Conservation (phyloP, 2,113 vertebrate genomes). For the Aspidoscelis tigris region DNA sequence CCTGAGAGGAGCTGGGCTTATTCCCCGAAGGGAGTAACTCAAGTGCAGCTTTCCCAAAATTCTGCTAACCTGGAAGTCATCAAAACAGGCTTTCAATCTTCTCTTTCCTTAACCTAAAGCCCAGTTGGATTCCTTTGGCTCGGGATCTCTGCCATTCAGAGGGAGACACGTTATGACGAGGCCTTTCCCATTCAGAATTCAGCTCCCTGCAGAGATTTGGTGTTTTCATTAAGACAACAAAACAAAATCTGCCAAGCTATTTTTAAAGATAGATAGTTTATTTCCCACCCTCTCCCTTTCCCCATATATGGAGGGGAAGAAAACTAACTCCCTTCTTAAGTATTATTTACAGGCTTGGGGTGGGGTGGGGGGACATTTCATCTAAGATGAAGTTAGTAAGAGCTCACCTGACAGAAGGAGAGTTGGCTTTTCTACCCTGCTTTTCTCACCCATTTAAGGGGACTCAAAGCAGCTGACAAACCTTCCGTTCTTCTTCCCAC, state of each 20-base stretch:
- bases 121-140: not conserved
- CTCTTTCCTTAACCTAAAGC: not conserved
- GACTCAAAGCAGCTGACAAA: no score
- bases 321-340: no score
- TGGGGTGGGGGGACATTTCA: no score
- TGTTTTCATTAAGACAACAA: not conserved
- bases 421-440: no score
- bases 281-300: no score
- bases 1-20: no score
- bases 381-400: no score
- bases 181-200: not conserved
- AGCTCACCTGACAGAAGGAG: no score
- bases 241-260: not conserved
- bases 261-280: not conserved
- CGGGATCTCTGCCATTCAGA: not conserved
- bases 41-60: not conserved
- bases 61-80: not conserved
- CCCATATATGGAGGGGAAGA: no score
- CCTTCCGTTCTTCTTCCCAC: no score
- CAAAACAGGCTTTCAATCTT: not conserved
- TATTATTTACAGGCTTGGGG: no score
- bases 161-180: not conserved
- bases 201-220: not conserved
- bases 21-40: not conserved
- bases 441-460: no score